Evolutionary conservation across 37 sponge, comb jelly and placozoan species (phyloP), one percentile per base, ranked within the genome.

Genomic region (Bolinopsis microptera): DNA sequence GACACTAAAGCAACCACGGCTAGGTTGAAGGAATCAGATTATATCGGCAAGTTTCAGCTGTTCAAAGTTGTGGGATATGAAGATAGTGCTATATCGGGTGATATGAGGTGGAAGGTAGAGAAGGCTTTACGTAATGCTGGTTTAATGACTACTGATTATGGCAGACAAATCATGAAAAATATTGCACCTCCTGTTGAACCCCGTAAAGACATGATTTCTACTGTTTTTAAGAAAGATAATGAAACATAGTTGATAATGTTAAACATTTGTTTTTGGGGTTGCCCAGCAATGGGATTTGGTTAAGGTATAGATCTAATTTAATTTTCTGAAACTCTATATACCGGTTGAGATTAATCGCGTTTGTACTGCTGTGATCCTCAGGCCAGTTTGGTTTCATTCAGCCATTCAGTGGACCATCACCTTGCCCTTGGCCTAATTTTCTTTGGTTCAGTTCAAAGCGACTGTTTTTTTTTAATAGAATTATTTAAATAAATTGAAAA

Each of bases 121-220:
- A 93, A 69, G 0, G 98, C 98, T 13, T 77, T 98, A 82, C 69
- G 95, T 32, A 72, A 95, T 39, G 97, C 97, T 0, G 97, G 98
- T 0, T 94, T 98, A 8, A 96, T 94, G 69, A 93, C 88, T 32
- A 94, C 95, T 24, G 69, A 93, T 35, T 98, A 98, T 41, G 98
- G 95, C 1, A 94, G 95, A 70, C 30, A 92, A 0, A 83, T 96
- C 67, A 32, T 98, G 48, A 61, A 95, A 0, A n/a, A 48, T 8
- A 92, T 96, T 76, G 92, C 95, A 1, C 97, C 98, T 1, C 93
- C 95, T 31, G 90, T 74, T 18, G 92, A 74, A 24, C 97, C 96
- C 26, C 38, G 97, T 72, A 95, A 93, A 35, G 98, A 98, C 83
- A 94, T 95, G 76, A 21, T 67, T 26, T 96, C 97, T 27, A 76